Conservation (phyloP, 1,140 invertebrate species). For the Halesus radiatus region DNA sequence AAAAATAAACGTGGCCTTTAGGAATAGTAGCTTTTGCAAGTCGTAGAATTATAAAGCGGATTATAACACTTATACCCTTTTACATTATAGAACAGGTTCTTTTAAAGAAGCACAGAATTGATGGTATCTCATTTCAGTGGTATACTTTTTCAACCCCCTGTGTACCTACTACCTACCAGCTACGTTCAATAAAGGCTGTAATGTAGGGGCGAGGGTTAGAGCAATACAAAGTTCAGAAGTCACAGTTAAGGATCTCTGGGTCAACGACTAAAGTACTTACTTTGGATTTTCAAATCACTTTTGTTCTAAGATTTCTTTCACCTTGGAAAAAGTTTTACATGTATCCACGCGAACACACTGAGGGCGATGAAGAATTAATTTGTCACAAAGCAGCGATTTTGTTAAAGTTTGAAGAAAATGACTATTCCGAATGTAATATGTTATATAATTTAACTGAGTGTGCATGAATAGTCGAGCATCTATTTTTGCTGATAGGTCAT, state of each 20-base stretch:
- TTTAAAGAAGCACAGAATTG: background rate
- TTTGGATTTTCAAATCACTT: constrained; percentile 12
- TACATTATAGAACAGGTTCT: too few species aligned
- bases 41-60: too few species aligned
- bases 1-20: too few species aligned
- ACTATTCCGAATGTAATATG: too few species aligned
- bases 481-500: too few species aligned
- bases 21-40: too few species aligned
- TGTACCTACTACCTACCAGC: background rate
- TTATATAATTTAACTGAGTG: too few species aligned
- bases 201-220: background rate
- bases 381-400: background rate
- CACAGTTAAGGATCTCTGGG: constrained; percentile 9
- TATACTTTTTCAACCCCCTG: background rate
- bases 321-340: constrained; percentile 2
- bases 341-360: background rate
- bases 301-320: constrained; percentile 6
- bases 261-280: background rate
- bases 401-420: too few species aligned
- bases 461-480: too few species aligned
- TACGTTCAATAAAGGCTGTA: too few species aligned
- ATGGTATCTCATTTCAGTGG: constrained; percentile 14
- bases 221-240: background rate
- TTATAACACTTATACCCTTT: too few species aligned
- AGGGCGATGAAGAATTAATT: background rate